Base-by-base conservation (phyloP, 2,888 invertebrate genomes). In the Creontiades dilutus region DNA sequence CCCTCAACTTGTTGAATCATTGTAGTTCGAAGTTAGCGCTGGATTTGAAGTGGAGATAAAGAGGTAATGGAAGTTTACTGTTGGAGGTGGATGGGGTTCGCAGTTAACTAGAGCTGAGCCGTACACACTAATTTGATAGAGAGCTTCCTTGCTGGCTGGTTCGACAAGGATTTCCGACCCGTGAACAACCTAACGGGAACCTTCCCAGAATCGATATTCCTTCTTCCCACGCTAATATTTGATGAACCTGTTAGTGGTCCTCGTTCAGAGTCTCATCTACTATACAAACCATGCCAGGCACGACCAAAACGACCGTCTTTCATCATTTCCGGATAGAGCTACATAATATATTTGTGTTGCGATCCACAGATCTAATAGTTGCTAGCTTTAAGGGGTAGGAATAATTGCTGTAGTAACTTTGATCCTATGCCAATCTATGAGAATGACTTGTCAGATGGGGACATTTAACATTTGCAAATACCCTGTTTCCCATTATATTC, bases 41-140 rank as follows among this genome's bases (percentile, higher is more conserved):
- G n/a, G 68, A 23, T 68, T 68, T 68, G 68, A 23, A 68, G 68
- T 68, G 68, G 27, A 68, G 68, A 68, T 68, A 23, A 61, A 61
- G 68, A 68, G 68, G 27, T 68, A 23, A 9, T 23, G 68, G 68
- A 68, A 68, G 68, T 68, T 68, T 23, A 23, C 23, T 12, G 68
- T 23, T 23, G 68, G 68, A 3, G 19, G 7, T 5, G 19, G 68
- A 19, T 4, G 61, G 23, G 23, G 68, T 68, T 68, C 68, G n/a
- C 27, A 68, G 68, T 68, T 61, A 23, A 68, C 68, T 27, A 68
- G 68, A 12, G 19, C 19, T 27, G 5, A 23, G 23, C 68, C 68
- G 68, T 68, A 68, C 68, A 19, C 68, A 68, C 68, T 68, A 68
- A 68, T 68, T 68, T 68, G 68, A 68, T 68, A 68, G 23, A 68